phyloP scores from a whole-genome alignment of 1,140 invertebrate species.

The Solenopsis fugax region DNA sequence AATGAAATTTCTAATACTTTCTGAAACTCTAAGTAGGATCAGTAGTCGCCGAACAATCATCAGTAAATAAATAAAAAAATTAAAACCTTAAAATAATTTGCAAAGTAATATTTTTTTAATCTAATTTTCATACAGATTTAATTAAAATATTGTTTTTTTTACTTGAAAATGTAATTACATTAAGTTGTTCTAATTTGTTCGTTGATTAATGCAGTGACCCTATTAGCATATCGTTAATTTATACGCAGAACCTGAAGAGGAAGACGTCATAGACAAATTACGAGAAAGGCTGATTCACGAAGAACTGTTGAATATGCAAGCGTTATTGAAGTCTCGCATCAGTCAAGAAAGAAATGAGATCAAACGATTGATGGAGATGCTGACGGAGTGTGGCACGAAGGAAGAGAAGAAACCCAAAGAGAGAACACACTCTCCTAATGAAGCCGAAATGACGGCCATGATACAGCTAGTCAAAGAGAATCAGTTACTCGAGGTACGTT shows the following conservation, averaged over 20 bases:
- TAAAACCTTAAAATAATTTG: too few species aligned
- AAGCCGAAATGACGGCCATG: conserved; percentile 85
- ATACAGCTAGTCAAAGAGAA: conserved; percentile 89
- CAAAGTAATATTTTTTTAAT: too few species aligned
- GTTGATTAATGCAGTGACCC: too few species aligned
- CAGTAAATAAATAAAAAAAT: too few species aligned
- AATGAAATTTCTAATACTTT: neutral
- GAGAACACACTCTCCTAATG: conserved; percentile 85
- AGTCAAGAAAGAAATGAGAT: conserved; percentile 90
- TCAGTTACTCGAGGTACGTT: conserved; percentile 87
- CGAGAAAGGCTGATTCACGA: conserved; percentile 89
- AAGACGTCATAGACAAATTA: conserved; percentile 87
- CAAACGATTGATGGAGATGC: conserved; percentile 88
- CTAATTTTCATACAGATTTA: too few species aligned
- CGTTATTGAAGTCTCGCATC: conserved; percentile 89
- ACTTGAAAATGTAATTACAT: too few species aligned
- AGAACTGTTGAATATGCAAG: conserved; percentile 90
- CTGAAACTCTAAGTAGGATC: conserved; percentile 7
- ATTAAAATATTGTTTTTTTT: too few species aligned
- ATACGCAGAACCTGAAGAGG: conserved; percentile 82
- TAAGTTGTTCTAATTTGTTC: too few species aligned
- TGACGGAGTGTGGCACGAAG: conserved; percentile 84
- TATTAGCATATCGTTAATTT: conserved; percentile 61
- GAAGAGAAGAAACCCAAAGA: conserved; percentile 85
- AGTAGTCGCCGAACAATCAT: too few species aligned